Evolutionary conservation across 2,888 invertebrate genomes (phyloP), one percentile per base, ranked within the genome.

Genomic region (Augiades crinisus): DNA sequence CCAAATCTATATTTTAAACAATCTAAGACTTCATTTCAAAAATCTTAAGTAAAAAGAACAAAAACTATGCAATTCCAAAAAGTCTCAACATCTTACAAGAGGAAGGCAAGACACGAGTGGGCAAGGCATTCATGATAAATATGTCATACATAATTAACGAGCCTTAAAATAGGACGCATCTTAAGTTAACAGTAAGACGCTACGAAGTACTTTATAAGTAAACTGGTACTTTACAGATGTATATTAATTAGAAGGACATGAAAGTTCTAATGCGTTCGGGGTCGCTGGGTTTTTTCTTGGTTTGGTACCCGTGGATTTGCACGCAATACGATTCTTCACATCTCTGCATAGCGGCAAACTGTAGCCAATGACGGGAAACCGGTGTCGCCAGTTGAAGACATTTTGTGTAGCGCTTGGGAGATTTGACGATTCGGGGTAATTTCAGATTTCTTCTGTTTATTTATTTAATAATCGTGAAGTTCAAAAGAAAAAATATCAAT

Each of bases 341-440:
- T 75, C 74, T 75, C 83, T 78, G 83, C 83, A 84, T 83, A 82
- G 81, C 83, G 71, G 80, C 72, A 82, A 70, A 68, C 71, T 69
- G 72, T 65, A 71, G 63, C 67, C 72, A 68, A 72, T 72, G 75
- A 74, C 63, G 71, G 67, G 64, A 60, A 67, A 61, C 53, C 57
- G 50, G 70, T 64, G 75, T 75, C 80, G 71, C 74, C 63, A 72
- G 59, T 12, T 41, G 16, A 1, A 5, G 47, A 53, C 33, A 47
- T 8, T 47, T 27, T 33, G 16, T 10, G 1, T 2, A 22, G 22
- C 8, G 0, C 16, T 4, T 4, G 40, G 61, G 30, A 5, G 17
- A 27, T 54, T 61, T 36, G 27, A 8, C 3, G 7, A 24, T 13
- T 12, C 58, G 62, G n/a, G n/a, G n/a, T n/a, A n/a, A n/a, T n/a